phyloP scores from a whole-genome alignment of 2,797 vertebrate genomes.

The Lagorchestes hirsutus region DNA sequence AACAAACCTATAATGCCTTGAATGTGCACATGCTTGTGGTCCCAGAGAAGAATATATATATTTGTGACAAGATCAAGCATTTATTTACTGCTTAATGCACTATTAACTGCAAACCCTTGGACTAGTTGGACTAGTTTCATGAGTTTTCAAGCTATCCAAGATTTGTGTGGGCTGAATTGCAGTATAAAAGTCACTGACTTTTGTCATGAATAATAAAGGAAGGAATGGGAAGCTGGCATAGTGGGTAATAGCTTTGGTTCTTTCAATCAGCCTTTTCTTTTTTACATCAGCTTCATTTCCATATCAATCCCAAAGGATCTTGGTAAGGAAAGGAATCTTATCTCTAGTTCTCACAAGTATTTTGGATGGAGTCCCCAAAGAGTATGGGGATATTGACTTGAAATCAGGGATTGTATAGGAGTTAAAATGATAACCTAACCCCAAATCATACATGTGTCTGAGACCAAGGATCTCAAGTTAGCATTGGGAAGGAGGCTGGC shows the following conservation, averaged over 20 bases:
- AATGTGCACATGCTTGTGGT: no score
- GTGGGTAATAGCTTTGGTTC: background rate
- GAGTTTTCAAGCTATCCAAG: background rate
- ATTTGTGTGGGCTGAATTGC: background rate
- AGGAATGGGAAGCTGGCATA: background rate
- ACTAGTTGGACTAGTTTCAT: background rate
- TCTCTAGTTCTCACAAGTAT: background rate
- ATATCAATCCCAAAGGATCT: background rate
- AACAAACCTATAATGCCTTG: no score
- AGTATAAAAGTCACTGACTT: background rate
- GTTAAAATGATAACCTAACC: background rate
- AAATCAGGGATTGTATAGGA: background rate
- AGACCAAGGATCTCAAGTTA: background rate
- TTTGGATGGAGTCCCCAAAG: background rate
- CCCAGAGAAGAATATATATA: background rate
- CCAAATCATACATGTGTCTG: background rate
- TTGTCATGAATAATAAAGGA: background rate
- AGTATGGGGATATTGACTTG: background rate
- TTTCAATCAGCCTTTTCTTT: background rate
- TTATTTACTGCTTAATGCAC: background rate
- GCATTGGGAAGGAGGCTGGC: no score
- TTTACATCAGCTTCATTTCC: background rate
- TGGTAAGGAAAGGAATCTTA: background rate
- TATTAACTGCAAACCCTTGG: background rate
- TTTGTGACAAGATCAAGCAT: background rate